Evolutionary conservation across 53 echinoderm and acorn worm species (phyloP).

Genomic region (Zoroaster sp.): DNA sequence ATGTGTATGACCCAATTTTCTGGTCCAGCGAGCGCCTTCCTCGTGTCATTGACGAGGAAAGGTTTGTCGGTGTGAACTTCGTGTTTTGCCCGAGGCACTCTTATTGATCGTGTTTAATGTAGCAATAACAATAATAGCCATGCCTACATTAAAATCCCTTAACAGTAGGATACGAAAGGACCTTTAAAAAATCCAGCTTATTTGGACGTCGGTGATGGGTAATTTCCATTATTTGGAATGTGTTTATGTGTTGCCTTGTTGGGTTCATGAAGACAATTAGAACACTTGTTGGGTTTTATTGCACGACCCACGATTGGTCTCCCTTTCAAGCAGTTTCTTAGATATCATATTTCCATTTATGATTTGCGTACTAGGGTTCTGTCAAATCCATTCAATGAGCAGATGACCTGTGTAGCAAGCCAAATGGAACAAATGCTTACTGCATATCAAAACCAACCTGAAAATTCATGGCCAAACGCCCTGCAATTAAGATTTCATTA

Average conservation of each 20-base stretch:
- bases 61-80: constrained; percentile 50
- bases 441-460: background rate
- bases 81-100: constrained; percentile 55
- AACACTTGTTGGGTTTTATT: background rate
- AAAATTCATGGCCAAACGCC: background rate
- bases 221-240: background rate
- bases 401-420: constrained; percentile 2
- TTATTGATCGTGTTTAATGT: constrained; percentile 76
- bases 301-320: background rate
- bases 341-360: background rate
- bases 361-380: background rate
- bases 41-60: constrained; percentile 3
- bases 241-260: background rate
- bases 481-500: constrained; percentile 9
- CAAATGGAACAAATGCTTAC: background rate
- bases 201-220: background rate
- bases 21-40: constrained; percentile 39
- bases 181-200: background rate
- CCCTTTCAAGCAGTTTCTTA: background rate
- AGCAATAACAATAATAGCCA: constrained; percentile 65
- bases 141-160: constrained; percentile 57
- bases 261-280: background rate
- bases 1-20: constrained; percentile 50
- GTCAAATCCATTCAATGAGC: background rate
- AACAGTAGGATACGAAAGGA: background rate